These are phyloP conservation scores for Erinaceus europaeus DNA, from an alignment of 2,113 vertebrate species.

Conservation along the genomic window DNA sequence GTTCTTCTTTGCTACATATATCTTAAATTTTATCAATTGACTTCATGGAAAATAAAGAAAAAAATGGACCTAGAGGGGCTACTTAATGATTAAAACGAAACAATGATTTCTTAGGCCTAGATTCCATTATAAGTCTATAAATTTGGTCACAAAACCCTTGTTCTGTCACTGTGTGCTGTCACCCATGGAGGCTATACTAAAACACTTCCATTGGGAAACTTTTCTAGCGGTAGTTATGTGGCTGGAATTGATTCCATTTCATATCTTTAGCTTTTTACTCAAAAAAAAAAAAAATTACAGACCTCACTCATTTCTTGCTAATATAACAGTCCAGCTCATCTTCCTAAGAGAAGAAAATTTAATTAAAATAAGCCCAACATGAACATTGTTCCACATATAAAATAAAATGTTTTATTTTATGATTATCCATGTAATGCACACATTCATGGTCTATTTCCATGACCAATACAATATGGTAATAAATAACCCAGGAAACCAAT, in stretches of 20 bases:
- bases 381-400: constrained; percentile 41
- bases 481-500: constrained; percentile 38
- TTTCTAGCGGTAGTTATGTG: not conserved
- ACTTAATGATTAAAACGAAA: not conserved
- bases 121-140: not conserved
- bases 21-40: not conserved
- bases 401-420: constrained; percentile 59
- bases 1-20: too few species aligned
- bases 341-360: constrained; percentile 33
- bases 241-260: constrained; percentile 65
- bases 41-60: not conserved
- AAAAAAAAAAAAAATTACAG: not conserved
- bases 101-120: not conserved
- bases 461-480: constrained; percentile 26
- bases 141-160: not conserved
- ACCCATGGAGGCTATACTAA: not conserved
- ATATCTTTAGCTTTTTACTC: constrained; percentile 30
- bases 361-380: constrained; percentile 31
- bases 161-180: not conserved
- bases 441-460: constrained; percentile 58
- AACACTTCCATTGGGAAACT: not conserved
- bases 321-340: constrained; percentile 23
- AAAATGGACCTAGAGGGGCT: not conserved
- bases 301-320: not conserved
- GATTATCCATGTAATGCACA: constrained; percentile 67